These are phyloP conservation scores for Tautogolabrus adspersus DNA, from an alignment of 2,113 vertebrate genomes.

Conservation along the genomic window DNA sequence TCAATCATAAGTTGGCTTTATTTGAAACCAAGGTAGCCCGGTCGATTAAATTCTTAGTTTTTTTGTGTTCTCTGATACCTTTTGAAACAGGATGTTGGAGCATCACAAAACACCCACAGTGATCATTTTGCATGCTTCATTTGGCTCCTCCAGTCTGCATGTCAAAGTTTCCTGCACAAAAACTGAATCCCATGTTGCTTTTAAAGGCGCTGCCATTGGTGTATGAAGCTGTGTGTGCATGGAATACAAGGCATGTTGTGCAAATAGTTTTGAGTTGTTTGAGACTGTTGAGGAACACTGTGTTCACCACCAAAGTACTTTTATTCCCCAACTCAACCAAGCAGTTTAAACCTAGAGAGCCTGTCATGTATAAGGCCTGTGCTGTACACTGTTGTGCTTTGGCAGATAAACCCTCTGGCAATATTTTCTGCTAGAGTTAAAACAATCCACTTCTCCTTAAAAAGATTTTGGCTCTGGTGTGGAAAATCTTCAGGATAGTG, in stretches of 20 bases:
- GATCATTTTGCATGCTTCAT: no score
- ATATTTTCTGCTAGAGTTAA: neutral
- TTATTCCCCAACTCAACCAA: no score
- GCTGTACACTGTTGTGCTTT: no score
- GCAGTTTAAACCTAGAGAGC: no score
- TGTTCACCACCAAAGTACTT: no score
- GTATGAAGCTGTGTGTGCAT: neutral
- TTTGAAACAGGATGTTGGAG: constrained; percentile 1
- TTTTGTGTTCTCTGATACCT: neutral
- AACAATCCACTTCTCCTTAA: neutral
- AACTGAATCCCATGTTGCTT: neutral
- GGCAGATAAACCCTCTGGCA: no score
- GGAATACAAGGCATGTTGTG: neutral
- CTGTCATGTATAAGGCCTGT: no score
- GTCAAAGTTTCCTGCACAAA: neutral
- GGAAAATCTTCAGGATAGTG: neutral
- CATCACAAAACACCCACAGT: neutral
- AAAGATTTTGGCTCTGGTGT: neutral
- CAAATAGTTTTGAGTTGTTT: neutral
- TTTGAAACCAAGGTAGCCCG: no score
- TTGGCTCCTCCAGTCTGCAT: neutral
- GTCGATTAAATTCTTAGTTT: neutral
- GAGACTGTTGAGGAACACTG: no score
- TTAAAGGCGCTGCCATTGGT: neutral
- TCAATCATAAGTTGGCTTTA: neutral